Evolutionary conservation across 1,140 invertebrate species (phyloP).

Genomic region (Andricus grossulariae): DNA sequence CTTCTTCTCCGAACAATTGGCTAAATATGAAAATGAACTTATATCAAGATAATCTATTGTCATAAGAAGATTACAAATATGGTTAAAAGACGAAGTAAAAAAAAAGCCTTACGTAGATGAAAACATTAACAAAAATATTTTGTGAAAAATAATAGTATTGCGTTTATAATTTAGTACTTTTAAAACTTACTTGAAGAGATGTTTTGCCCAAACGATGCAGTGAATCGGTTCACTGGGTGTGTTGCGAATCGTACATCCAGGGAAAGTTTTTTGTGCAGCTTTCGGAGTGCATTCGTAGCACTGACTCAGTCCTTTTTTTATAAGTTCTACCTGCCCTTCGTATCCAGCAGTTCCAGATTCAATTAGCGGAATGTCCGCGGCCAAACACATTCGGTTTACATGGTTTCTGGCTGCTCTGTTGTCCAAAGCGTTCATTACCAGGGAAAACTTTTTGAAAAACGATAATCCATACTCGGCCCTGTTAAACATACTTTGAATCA

Average conservation of each 20-base stretch:
- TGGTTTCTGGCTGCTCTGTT: conserved; percentile 97
- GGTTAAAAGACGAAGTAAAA: too few species aligned
- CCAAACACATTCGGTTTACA: conserved; percentile 99
- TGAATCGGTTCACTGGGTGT: conserved; percentile 99
- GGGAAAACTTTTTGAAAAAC: conserved; percentile 94
- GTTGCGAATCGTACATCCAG: conserved; percentile 98
- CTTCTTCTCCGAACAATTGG: conserved; percentile 97
- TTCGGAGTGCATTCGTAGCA: conserved; percentile 99
- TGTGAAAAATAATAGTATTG: conserved; percentile 38
- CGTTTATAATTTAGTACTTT: conserved; percentile 8
- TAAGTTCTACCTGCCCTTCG: conserved; percentile 93
- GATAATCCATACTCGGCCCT: conserved; percentile 92
- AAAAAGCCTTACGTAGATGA: too few species aligned
- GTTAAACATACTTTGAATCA: conserved; percentile 65
- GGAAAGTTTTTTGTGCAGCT: conserved; percentile 93
- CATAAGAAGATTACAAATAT: too few species aligned
- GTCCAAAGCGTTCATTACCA: conserved; percentile 98
- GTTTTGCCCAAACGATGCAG: conserved; percentile 99
- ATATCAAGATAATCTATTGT: too few species aligned
- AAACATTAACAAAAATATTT: conserved; percentile 24
- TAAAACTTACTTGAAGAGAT: conserved; percentile 93
- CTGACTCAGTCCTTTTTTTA: conserved; percentile 92
- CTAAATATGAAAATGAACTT: conserved; percentile 73
- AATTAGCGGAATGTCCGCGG: conserved; percentile 93
- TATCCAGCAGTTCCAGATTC: conserved; percentile 99